Base-by-base conservation (phyloP, 2,888 invertebrate genomes). In the Andrena flavipes region DNA sequence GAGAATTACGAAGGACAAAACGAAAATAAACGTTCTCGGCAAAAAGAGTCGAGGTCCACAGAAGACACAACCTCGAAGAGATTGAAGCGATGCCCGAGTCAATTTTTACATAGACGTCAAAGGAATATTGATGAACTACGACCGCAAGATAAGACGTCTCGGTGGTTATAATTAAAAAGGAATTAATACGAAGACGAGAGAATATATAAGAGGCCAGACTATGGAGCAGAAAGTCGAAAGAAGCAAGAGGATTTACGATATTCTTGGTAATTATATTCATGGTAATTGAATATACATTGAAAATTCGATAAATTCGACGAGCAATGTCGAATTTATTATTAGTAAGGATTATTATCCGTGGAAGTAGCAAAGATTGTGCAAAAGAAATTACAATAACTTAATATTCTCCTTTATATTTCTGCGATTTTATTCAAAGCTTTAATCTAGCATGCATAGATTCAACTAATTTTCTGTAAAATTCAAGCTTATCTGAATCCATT, bases 111-210 rank as follows among this genome's bases (percentile, higher is more conserved):
- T 30, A 35, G 56, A 42, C 20, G 16, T 70, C 76, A 76, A 76
- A 62, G 70, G 76, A 76, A 76, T 76, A 70, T 76, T 59, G 76
- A 77, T 71, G 59, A 72, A 49, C 65, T 48, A 8, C 35, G 6
- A n/a, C 33, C 49, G 71, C 8, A n/a, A 23, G 59, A 48, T 59
- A 65, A 72, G 73, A 77, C 59, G 60, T 49, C 73, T 23, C 60
- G 7, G 59, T 30, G 51, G n/a, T 60, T 29, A 54, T 77, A 77
- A 77, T 73, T 77, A 77, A 72, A 77, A 77, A 65, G 77, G 73
- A 73, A 77, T 77, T 77, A 65, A 65, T 64, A 29, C 35, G 8
- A 35, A 60, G 49, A 64, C 59, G 20, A 20, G 6, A 16, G 6
- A 16, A n/a, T 60, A 13, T 51, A 59, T 51, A 73, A 67, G 59